These are phyloP conservation scores for Caenorhabditis latens DNA, from an alignment of 1,140 invertebrate species.

Conservation along the genomic window DNA sequence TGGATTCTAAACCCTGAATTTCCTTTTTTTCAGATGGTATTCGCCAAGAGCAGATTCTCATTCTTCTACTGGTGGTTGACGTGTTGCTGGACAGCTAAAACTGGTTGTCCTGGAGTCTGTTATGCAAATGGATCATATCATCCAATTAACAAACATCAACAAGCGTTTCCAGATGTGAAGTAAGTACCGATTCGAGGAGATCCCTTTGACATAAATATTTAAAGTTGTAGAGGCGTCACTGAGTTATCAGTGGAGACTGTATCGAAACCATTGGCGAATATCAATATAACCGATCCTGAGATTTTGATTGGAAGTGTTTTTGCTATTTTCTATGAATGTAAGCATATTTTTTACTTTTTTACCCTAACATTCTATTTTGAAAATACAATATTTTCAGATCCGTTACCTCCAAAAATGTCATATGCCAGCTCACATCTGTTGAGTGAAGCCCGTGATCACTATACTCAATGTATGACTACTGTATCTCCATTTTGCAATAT, in stretches of 20 bases:
- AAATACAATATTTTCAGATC: neutral
- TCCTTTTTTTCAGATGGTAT: conserved; percentile 64
- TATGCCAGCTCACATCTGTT: neutral
- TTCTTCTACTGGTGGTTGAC: conserved; percentile 71
- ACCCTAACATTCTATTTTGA: neutral
- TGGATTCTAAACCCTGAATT: neutral
- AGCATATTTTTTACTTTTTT: neutral
- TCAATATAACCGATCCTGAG: conserved; percentile 53
- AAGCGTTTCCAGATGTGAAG: conserved; percentile 63
- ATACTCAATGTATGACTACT: conserved; percentile 35
- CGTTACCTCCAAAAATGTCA: conserved; percentile 19
- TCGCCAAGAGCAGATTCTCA: conserved; percentile 69
- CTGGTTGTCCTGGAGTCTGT: conserved; percentile 69
- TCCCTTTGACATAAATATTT: neutral
- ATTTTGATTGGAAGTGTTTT: conserved; percentile 43
- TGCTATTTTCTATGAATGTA: conserved; percentile 55
- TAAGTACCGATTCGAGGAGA: neutral
- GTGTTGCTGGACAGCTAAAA: conserved; percentile 68
- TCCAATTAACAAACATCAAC: conserved; percentile 64
- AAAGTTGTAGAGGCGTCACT: conserved; percentile 53
- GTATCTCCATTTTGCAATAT: conserved; percentile 5
- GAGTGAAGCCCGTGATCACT: conserved; percentile 29
- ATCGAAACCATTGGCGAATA: conserved; percentile 47
- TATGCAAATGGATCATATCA: conserved; percentile 75
- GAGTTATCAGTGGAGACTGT: conserved; percentile 54